Conservation (phyloP, 2,888 invertebrate species). For the Serripes groenlandicus region DNA sequence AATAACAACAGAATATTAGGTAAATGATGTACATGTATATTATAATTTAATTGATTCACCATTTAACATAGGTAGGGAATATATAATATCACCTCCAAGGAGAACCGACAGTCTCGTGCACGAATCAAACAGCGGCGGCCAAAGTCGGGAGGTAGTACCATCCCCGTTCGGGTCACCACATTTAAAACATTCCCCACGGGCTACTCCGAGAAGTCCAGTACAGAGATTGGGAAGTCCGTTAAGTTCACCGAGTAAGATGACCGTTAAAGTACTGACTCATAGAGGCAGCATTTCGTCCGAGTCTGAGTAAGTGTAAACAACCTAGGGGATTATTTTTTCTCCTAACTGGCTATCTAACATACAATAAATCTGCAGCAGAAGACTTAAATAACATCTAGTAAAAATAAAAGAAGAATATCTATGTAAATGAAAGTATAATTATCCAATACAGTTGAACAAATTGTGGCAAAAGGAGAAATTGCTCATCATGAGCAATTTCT, state of each 20-base stretch:
- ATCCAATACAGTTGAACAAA: neutral
- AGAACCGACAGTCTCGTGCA: slow-evolving; percentile 82
- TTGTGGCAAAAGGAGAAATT: neutral
- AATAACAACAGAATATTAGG: too few relatives aligned
- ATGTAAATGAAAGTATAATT: too few relatives aligned
- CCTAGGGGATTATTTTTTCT: neutral
- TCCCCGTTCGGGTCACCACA: slow-evolving; percentile 49
- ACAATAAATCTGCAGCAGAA: neutral
- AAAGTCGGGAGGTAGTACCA: slow-evolving; percentile 28
- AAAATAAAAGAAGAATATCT: too few relatives aligned
- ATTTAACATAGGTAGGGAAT: slow-evolving; percentile 67
- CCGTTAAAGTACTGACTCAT: slow-evolving; percentile 83
- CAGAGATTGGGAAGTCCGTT: slow-evolving; percentile 38
- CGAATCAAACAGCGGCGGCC: slow-evolving; percentile 68
- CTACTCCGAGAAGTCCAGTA: slow-evolving; percentile 49
- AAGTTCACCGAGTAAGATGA: slow-evolving; percentile 62
- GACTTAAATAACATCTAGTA: too few relatives aligned
- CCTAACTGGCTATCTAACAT: neutral
- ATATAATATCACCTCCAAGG: slow-evolving; percentile 78
- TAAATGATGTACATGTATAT: too few relatives aligned
- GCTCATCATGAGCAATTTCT: neutral
- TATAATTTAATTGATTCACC: too few relatives aligned
- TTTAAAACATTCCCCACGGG: slow-evolving; percentile 46
- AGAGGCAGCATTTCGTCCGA: slow-evolving; percentile 84
- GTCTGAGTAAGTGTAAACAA: slow-evolving; percentile 74